A percentile compares a stretch with the other conserved stretches of the same genome.
Conservation (phyloP, 2,113 vertebrate genomes). For the Anas platyrhynchos region DNA sequence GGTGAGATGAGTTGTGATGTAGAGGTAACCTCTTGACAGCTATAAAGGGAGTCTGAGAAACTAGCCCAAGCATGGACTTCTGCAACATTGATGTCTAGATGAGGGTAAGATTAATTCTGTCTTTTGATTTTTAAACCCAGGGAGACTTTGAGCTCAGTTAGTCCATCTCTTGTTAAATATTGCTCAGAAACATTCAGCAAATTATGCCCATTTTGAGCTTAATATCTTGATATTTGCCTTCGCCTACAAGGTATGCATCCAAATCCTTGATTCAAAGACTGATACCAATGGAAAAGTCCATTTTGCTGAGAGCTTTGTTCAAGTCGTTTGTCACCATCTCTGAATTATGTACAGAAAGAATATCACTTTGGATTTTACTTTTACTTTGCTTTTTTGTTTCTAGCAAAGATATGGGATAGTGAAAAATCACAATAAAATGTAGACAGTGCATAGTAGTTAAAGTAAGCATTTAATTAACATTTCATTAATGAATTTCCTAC, state of each 20-base stretch:
- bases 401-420: background rate
- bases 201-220: background rate
- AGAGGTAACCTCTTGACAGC: background rate
- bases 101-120: background rate
- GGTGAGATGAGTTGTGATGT: background rate
- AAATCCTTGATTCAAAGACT: background rate
- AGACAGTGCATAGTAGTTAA: background rate
- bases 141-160: background rate
- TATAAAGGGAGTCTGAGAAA: background rate
- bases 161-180: background rate
- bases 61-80: background rate
- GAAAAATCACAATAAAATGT: background rate
- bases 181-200: background rate
- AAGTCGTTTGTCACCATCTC: background rate
- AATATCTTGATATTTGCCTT: background rate
- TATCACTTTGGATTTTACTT: background rate
- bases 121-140: background rate
- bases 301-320: background rate
- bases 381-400: background rate
- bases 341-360: rapidly evolving
- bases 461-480: background rate
- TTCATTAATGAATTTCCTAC: background rate
- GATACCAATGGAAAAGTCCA: background rate
- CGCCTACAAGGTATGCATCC: background rate
- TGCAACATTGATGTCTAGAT: background rate